Evolutionary conservation across 2,888 invertebrate species (phyloP).

Genomic region (Calameuta idolon): DNA sequence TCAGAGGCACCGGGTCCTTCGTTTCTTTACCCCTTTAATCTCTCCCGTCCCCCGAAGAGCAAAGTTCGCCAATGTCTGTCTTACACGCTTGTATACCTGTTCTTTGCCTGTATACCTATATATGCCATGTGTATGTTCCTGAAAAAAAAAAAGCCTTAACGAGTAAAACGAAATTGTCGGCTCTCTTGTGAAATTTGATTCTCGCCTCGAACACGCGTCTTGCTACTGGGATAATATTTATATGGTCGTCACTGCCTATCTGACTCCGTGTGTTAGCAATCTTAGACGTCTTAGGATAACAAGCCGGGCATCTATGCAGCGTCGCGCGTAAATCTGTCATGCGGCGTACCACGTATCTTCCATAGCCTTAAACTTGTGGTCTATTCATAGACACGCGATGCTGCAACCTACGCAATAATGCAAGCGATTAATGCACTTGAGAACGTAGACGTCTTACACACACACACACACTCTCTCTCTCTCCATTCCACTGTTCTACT

Average conservation of each 20-base stretch:
- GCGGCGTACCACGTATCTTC: constrained; percentile 19
- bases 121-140: too few relatives aligned
- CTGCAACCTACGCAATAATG: constrained; percentile 17
- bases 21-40: not conserved
- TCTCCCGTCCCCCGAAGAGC: not conserved
- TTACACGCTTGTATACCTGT: not conserved
- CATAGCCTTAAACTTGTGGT: constrained; percentile 52
- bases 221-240: not conserved
- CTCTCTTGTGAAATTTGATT: not conserved
- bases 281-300: constrained; percentile 6
- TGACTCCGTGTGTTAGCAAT: constrained; percentile 8
- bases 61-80: not conserved
- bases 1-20: not conserved
- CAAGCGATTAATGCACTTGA: constrained; percentile 21
- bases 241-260: not conserved
- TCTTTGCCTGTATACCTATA: too few relatives aligned
- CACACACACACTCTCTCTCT: too few relatives aligned
- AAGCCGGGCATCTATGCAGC: constrained; percentile 3
- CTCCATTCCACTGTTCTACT: too few relatives aligned
- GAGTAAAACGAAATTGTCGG: not conserved
- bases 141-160: not conserved
- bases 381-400: constrained; percentile 49
- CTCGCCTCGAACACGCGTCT: not conserved
- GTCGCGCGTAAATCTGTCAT: constrained; percentile 23
- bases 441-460: not conserved